Evolutionary conservation across 2,113 vertebrate species (phyloP), one percentile per base, ranked within the genome.

Genomic region (Isichthys henryi): DNA sequence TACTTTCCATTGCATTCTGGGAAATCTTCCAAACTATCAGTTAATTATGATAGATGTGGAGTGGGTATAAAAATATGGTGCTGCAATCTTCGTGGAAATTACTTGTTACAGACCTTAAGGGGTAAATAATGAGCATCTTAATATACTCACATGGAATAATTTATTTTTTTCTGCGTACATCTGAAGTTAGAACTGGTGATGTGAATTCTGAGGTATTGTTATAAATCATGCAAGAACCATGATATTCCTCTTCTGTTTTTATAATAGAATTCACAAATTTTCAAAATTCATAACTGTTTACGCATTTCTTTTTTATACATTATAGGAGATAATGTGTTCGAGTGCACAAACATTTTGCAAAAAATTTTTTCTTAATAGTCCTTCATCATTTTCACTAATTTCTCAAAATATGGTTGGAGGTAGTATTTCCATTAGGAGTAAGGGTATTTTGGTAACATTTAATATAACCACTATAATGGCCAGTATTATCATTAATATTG

Each of bases 21-120:
- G 89, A 74, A 48, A 88, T 52, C 31, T 80, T 80, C 89, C 85
- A 87, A 74, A 90, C 46, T 77, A 52, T 50, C 45, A 48, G 85
- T 35, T 74, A 77, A 90, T 90, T 45, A 87, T 23, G 49, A 88
- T 10, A 52, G 84, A 87, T n/a, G 27, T 45, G 48, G n/a, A 70
- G 86, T 17, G 62, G 86, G 50, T 87, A 45, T 86, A 87, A 87
- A 87, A 66, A 80, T 80, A 39, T 84, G 82, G 21, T 50, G 46
- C 31, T 27, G 62, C 82, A 35, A 5, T 21, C 31, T 48, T 85
- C 5, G 39, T 85, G 52, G 15, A 58, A 89, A 85, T 85, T 46
- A 50, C 21, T 35, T 84, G 80, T n/a, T 43, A 43, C 49, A 80
- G 74, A 80, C 74, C 74, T 80, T 74, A 82, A 48, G 31, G 43